phyloP scores from a whole-genome alignment of 2,888 invertebrate species.

The Amblyjoppa proteus region DNA sequence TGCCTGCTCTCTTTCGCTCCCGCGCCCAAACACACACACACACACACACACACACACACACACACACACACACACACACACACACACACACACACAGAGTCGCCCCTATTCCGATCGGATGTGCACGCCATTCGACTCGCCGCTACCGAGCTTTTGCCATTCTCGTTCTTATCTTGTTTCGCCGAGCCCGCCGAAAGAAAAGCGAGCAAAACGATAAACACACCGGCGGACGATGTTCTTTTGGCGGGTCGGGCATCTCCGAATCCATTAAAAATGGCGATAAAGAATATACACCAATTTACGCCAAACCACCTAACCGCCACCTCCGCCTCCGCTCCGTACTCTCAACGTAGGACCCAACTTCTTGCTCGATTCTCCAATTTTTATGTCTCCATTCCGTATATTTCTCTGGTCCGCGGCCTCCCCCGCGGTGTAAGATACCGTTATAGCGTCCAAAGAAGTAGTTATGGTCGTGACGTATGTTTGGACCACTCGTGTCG shows the following conservation, averaged over 20 bases:
- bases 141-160: slow-evolving; percentile 32
- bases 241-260: slow-evolving; percentile 28
- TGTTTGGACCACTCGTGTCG: slow-evolving; percentile 48
- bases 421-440: not conserved
- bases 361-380: not conserved
- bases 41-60: too few relatives aligned
- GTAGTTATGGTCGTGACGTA: slow-evolving; percentile 55
- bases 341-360: not conserved
- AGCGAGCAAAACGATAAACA: slow-evolving; percentile 6
- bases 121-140: slow-evolving; percentile 50
- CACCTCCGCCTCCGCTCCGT: not conserved
- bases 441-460: slow-evolving; percentile 19
- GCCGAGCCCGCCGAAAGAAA: slow-evolving; percentile 34
- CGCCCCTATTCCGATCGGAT: slow-evolving; percentile 44
- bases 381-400: slow-evolving; percentile 15
- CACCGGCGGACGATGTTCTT: slow-evolving; percentile 31
- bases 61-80: slow-evolving; percentile 3
- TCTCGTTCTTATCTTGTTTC: slow-evolving; percentile 55
- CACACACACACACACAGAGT: not conserved
- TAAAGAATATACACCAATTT: slow-evolving; percentile 43
- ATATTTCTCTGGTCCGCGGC: slow-evolving; percentile 1
- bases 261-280: slow-evolving; percentile 30
- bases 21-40: not conserved
- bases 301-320: not conserved
- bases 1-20: slow-evolving; percentile 21